A percentile compares a stretch with the other conserved stretches of the same genome.
Conservation (phyloP, 1,140 invertebrate genomes). For the Mercenaria mercenaria region DNA sequence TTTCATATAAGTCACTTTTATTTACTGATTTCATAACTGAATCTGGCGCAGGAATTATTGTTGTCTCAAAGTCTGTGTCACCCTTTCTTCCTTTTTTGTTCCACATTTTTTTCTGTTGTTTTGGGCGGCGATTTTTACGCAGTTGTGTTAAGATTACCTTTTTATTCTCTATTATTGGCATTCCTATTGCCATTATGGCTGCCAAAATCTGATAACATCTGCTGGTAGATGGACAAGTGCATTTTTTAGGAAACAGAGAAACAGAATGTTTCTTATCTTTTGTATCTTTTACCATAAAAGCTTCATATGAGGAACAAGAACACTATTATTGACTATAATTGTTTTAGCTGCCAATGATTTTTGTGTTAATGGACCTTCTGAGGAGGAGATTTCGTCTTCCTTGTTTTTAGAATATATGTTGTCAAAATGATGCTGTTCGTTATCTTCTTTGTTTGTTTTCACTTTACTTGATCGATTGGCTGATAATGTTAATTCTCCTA, state of each 20-base stretch:
- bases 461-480: too few relatives aligned
- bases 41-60: too few relatives aligned
- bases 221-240: too few relatives aligned
- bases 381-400: too few relatives aligned
- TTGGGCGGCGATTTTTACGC: constrained; percentile 26
- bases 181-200: constrained; percentile 25
- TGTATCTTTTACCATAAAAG: constrained; percentile 35
- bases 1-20: background rate
- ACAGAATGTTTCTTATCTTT: too few relatives aligned
- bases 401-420: background rate
- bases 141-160: constrained; percentile 7
- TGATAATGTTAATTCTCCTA: background rate
- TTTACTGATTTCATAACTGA: too few relatives aligned
- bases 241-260: too few relatives aligned
- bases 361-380: background rate
- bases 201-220: constrained; percentile 45
- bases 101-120: too few relatives aligned
- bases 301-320: constrained; percentile 25
- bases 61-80: too few relatives aligned
- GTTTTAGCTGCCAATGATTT: background rate
- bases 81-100: too few relatives aligned
- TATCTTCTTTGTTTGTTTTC: too few relatives aligned
- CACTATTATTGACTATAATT: background rate
- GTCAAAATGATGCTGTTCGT: background rate
- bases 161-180: background rate